Evolutionary conservation across 2,888 invertebrate species (phyloP).

Genomic region (Perdita meconis): DNA sequence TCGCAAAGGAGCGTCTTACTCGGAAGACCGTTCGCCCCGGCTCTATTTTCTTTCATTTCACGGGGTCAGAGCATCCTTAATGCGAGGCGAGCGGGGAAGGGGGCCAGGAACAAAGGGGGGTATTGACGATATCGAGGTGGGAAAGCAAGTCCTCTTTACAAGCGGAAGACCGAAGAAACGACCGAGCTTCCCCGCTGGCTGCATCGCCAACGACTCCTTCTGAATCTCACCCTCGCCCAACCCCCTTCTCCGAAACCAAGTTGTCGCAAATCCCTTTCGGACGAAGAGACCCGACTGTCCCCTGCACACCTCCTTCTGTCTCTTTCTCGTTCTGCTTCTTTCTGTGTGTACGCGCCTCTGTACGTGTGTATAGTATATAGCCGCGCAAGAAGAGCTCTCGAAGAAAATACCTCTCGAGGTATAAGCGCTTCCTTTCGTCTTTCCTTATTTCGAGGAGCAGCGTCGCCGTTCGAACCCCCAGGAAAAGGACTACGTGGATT

Average conservation of each 20-base stretch:
- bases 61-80: conserved; percentile 58
- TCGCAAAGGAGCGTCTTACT: conserved; percentile 13
- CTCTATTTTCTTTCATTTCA: conserved; percentile 57
- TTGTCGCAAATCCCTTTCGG: conserved; percentile 70
- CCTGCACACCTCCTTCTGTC: conserved; percentile 1
- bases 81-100: conserved; percentile 44
- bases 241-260: conserved; percentile 29
- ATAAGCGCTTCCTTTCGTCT: conserved; percentile 67
- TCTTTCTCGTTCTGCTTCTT: neutral
- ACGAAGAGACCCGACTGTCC: conserved; percentile 50
- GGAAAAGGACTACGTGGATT: conserved; percentile 68
- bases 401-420: conserved; percentile 68
- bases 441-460: conserved; percentile 66
- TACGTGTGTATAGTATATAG: conserved; percentile 17
- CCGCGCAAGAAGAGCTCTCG: conserved; percentile 57
- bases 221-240: neutral
- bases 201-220: conserved; percentile 54
- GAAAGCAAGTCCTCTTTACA: conserved; percentile 60
- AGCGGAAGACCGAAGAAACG: conserved; percentile 57
- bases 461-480: conserved; percentile 55
- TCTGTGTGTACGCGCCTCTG: conserved; percentile 7
- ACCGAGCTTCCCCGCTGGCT: conserved; percentile 36
- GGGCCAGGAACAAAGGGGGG: conserved; percentile 55
- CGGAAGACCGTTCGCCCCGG: conserved; percentile 29
- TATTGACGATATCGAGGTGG: conserved; percentile 62